Evolutionary conservation across 2,113 vertebrate genomes (phyloP).

Genomic region (Eira barbara): DNA sequence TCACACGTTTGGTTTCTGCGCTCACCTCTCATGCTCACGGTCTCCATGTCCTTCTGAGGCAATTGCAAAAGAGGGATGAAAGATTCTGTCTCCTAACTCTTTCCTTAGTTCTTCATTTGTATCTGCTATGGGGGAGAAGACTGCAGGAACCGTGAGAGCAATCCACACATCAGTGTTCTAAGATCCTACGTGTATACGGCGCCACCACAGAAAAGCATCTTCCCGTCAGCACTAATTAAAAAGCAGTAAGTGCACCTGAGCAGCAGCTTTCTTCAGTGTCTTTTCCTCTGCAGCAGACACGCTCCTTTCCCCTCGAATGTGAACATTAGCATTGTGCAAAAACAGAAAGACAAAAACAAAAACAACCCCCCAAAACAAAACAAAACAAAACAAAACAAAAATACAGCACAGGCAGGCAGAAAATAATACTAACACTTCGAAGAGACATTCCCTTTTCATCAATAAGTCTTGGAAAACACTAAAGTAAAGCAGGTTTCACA

Average conservation of each 20-base stretch:
- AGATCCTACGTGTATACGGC: constrained; percentile 63
- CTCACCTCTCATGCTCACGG: not conserved
- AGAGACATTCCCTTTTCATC: not conserved
- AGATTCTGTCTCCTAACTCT: constrained; percentile 53
- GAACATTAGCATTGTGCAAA: constrained; percentile 51
- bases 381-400: not conserved
- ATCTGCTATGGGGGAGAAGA: constrained; percentile 66
- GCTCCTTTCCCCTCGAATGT: constrained; percentile 37
- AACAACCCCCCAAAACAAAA: not conserved
- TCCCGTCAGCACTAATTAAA: constrained; percentile 82
- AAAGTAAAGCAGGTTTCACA: too few species aligned
- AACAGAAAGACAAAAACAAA: not conserved
- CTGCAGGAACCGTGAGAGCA: constrained; percentile 60
- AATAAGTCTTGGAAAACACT: not conserved
- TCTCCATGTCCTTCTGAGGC: constrained; percentile 25
- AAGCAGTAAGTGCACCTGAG: constrained; percentile 66
- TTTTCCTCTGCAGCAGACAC: constrained; percentile 34
- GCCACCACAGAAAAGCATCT: constrained; percentile 59
- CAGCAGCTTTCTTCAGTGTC: constrained; percentile 43
- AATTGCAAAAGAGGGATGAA: constrained; percentile 58
- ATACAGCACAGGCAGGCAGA: not conserved
- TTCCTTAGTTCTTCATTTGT: constrained; percentile 75
- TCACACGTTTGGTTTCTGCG: constrained; percentile 24
- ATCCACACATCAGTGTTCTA: constrained; percentile 73
- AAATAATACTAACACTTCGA: not conserved